Base-by-base conservation (phyloP, 1,140 invertebrate species). In the Cyrtorhinus lividipennis region DNA sequence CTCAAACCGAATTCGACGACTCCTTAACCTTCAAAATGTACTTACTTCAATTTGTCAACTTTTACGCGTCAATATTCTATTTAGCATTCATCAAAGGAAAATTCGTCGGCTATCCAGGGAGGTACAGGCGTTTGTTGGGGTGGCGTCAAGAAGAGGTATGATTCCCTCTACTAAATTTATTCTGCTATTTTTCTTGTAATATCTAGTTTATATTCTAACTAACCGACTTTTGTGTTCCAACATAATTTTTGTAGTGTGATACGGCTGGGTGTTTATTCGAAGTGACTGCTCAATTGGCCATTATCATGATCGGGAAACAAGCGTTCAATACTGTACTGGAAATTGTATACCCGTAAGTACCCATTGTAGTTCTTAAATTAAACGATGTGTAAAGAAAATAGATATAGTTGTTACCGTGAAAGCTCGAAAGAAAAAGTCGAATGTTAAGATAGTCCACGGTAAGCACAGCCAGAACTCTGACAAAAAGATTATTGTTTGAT, bases 51-150 rank as follows among this genome's bases (percentile, higher is more conserved):
- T 98, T 98, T 77, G 90, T 98, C 27, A 99, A 99, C 75, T 98
- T 96, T 73, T 98, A 98, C 74, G 90, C 94, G 22, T 95, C 93
- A 0, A 95, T 98, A 72, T 95, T 98, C 78, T 99, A 99, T 71
- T 95, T 99, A 69, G 95, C 94, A 0, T 98, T 98, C 76, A 87
- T 97, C 68, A 98, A 98, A 73, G 95, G 94, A 46, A 94, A 90
- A 74, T 88, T 90, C 68, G 79, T 90, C n/a, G 90, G 90, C 0
- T 84, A 86, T 71, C 90, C 90, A 0, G 85, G 83, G 2, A 75
- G 83, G 27, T 92, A 92, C 68, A 87, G 84, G 63, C 77, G 81
- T 23, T 76, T 92, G 15, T 84, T 91, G 69, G 79, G 81, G 1
- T 85, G 81, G 68, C 79, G 90, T 57, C 88, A 92, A 75, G 90